A percentile compares a stretch with the other conserved stretches of the same genome.
Evolutionary conservation across 2,113 vertebrate species (phyloP).

Genomic region (Cynocephalus volans): DNA sequence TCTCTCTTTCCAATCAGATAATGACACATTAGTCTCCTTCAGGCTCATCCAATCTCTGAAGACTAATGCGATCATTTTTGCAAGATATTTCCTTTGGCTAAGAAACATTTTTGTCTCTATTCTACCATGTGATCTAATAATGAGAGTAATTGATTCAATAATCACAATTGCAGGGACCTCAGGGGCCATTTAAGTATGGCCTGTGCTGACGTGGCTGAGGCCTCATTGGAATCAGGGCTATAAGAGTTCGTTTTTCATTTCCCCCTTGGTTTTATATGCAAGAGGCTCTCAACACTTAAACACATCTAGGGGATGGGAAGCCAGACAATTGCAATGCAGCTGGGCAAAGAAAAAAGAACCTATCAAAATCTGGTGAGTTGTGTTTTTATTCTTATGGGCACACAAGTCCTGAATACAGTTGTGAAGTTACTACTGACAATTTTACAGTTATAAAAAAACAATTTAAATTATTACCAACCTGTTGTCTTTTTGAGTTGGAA

Average conservation of each 20-base stretch:
- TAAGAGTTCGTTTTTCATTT: constrained; percentile 69
- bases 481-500: constrained; percentile 28
- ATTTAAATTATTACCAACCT: background rate
- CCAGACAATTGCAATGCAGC: background rate
- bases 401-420: background rate
- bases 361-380: constrained; percentile 18
- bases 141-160: constrained; percentile 53
- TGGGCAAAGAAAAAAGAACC: background rate
- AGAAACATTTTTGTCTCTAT: constrained; percentile 42
- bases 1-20: constrained; percentile 50
- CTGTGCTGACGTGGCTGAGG: constrained; percentile 53
- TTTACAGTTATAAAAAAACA: background rate
- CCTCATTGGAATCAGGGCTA: constrained; percentile 27
- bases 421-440: background rate
- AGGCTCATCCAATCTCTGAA: constrained; percentile 66
- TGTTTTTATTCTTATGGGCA: constrained; percentile 39
- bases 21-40: constrained; percentile 68
- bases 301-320: background rate
- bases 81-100: constrained; percentile 58
- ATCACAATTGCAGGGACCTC: constrained; percentile 27
- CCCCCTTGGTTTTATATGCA: background rate
- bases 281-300: background rate
- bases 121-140: constrained; percentile 66
- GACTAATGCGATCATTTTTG: constrained; percentile 47
- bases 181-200: constrained; percentile 49